phyloP scores from a whole-genome alignment of 2,888 invertebrate genomes.

The Andrena flavipes region DNA sequence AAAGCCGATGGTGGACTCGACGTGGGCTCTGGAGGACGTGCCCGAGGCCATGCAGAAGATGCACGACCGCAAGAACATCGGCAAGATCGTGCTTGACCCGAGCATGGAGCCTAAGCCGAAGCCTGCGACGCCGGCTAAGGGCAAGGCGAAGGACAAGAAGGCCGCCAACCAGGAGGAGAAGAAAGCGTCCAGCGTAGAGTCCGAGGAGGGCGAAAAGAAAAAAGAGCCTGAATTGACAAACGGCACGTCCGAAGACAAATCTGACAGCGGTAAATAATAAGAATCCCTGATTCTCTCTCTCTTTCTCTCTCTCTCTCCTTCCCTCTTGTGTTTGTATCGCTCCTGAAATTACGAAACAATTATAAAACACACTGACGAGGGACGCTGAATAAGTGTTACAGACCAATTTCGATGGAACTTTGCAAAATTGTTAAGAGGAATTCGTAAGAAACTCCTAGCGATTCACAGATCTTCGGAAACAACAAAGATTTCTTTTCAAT shows the following conservation, averaged over 20 bases:
- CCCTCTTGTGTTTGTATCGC: neutral
- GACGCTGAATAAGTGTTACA: too few species aligned
- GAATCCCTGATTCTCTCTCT: neutral
- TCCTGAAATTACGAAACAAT: constrained; percentile 10
- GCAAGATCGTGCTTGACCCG: constrained; percentile 94
- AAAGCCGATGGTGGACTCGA: constrained; percentile 93
- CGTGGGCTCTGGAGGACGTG: constrained; percentile 95
- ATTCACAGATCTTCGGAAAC: too few species aligned
- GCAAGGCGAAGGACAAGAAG: constrained; percentile 90
- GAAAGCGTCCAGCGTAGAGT: constrained; percentile 84
- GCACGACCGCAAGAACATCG: constrained; percentile 96
- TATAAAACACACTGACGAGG: neutral
- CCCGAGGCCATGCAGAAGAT: constrained; percentile 96
- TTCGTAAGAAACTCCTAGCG: too few species aligned
- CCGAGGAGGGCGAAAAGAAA: constrained; percentile 86
- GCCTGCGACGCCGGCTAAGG: constrained; percentile 92
- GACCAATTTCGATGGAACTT: too few species aligned
- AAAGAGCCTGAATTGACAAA: constrained; percentile 85
- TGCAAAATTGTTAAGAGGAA: too few species aligned
- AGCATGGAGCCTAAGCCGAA: constrained; percentile 92
- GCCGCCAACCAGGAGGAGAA: constrained; percentile 90
- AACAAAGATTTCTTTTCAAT: too few species aligned
- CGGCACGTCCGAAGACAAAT: constrained; percentile 86
- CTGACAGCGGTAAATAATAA: constrained; percentile 84
- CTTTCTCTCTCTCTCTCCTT: too few species aligned